A percentile compares a stretch with the other conserved stretches of the same genome.
phyloP scores from a whole-genome alignment of 2,113 vertebrate genomes.

The Crotalus helleri region DNA sequence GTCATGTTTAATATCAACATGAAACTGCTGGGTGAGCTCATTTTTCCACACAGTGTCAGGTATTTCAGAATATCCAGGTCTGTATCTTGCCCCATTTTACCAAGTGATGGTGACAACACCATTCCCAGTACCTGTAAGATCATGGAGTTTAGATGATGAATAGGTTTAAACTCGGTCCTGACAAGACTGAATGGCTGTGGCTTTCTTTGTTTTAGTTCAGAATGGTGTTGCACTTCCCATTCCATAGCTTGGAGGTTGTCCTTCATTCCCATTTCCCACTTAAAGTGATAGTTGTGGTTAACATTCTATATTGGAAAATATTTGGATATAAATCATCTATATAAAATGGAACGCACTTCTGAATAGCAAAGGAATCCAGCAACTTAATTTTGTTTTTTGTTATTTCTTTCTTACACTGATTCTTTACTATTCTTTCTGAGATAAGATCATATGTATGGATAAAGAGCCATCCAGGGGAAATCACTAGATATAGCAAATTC shows the following conservation, averaged over 20 bases:
- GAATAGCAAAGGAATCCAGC: background rate
- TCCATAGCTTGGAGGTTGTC: background rate
- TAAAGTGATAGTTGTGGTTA: background rate
- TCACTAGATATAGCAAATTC: background rate
- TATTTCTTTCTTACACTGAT: background rate
- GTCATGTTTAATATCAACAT: background rate
- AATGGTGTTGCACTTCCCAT: background rate
- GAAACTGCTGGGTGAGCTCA: background rate
- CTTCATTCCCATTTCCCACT: background rate
- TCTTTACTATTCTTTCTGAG: background rate
- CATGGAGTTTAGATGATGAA: background rate
- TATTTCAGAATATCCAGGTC: background rate
- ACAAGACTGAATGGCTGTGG: background rate
- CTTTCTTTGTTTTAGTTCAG: background rate
- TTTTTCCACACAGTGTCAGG: background rate
- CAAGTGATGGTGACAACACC: background rate
- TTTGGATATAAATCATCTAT: background rate
- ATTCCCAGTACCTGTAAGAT: background rate
- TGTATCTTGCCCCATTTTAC: background rate
- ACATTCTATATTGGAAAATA: background rate
- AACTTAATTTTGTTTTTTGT: background rate
- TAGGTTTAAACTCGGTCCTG: background rate
- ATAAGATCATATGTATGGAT: background rate
- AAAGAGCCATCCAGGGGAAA: background rate
- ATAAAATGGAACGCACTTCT: background rate